Evolutionary conservation across 2,113 vertebrate genomes (phyloP).

Genomic region (Pterocles gutturalis): DNA sequence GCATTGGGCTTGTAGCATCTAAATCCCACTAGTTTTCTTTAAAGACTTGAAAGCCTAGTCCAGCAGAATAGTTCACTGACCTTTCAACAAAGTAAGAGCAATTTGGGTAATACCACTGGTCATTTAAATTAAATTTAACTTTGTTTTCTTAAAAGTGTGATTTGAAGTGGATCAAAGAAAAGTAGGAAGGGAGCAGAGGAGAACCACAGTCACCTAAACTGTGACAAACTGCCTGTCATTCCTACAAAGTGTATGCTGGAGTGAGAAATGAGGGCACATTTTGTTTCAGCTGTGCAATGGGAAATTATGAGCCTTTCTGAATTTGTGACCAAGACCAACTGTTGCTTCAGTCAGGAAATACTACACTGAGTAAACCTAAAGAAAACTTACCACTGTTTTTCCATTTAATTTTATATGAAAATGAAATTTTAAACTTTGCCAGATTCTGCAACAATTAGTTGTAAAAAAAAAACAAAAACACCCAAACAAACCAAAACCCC

Average conservation of each 20-base stretch:
- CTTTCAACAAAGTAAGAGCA: not conserved
- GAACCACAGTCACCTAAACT: not conserved
- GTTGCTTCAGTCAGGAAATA: not conserved
- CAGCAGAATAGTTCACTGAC: not conserved
- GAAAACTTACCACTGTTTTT: not conserved
- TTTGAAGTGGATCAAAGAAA: not conserved
- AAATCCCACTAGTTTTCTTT: not conserved
- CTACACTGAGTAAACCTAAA: not conserved
- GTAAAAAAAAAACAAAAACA: not conserved
- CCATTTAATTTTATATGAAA: not conserved
- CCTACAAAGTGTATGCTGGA: not conserved
- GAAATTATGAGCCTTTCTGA: not conserved
- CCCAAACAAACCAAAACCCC: not conserved
- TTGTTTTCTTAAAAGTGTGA: not conserved
- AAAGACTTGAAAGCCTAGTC: not conserved
- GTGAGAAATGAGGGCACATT: not conserved
- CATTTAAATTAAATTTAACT: not conserved
- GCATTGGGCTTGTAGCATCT: not conserved
- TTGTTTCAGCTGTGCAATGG: not conserved
- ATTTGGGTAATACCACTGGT: not conserved
- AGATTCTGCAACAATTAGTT: not conserved
- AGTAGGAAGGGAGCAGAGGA: not conserved
- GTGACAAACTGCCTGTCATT: not conserved
- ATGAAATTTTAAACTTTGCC: not conserved
- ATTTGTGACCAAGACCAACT: not conserved